Evolutionary conservation across 2,797 vertebrate species (phyloP), one percentile per base, ranked within the genome.

Genomic region (Staurois parvus): DNA sequence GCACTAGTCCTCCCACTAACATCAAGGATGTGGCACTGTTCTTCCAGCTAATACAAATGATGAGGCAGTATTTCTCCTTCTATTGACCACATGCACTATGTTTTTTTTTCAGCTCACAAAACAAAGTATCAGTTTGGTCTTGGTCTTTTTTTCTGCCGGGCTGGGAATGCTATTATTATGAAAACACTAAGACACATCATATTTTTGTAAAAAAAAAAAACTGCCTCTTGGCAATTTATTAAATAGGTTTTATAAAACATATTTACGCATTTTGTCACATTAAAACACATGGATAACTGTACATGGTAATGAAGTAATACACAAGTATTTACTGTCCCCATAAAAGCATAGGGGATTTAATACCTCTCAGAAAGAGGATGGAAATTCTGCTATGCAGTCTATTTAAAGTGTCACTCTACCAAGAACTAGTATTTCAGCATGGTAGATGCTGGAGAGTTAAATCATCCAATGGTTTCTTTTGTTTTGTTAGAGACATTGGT

Each of bases 281-380:
- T 30, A 77, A 28, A n/a, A 30, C 2, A 24, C 9, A 26, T 28
- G 2, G 19, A 72, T 56, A 10, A 37, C 21, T 21, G 78, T 67
- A 81, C 48, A 8, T 24, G n/a, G 28, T 73, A 15, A 48, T 72
- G 10, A 62, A 59, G 4, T 28, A 81, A 81, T 81, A 81, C 79
- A 72, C 69, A 81, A 79, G 79, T 81, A 81, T 81, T 81, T 81
- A 73, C 69, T 81, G 9, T 62, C 40, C 59, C 52, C 64, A 29
- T 28, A 12, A 26, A 66, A 66, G 28, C 64, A 2, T 1, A 64
- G n/a, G 64, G 64, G 26, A 64, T 26, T 26, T 24, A 9, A 24
- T 24, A 26, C n/a, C 24, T 64, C 59, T 26, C n/a, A 64, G 48
- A 17, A 52, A 64, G 59, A 26, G 59, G n/a, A 24, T 26, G 24